A percentile compares a stretch with the other conserved stretches of the same genome.
Conservation (phyloP, 2,888 invertebrate species). For the Diogma glabrata region DNA sequence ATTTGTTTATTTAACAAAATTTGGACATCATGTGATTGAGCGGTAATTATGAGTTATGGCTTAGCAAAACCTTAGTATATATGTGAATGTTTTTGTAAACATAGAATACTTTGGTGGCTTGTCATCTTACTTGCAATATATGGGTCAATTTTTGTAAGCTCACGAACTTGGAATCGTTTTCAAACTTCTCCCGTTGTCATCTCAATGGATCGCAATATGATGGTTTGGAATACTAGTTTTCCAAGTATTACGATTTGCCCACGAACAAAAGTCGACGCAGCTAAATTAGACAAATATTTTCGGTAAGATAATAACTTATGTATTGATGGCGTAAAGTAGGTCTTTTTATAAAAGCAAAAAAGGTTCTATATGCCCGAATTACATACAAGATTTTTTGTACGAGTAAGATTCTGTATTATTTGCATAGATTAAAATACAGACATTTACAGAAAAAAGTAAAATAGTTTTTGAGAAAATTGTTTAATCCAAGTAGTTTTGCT, state of each 20-base stretch:
- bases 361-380: too few species aligned
- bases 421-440: too few species aligned
- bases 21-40: conserved; percentile 31
- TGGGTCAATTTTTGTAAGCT: conserved; percentile 44
- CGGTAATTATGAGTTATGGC: conserved; percentile 23
- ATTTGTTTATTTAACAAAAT: conserved; percentile 32
- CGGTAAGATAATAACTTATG: conserved; percentile 31
- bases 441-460: too few species aligned
- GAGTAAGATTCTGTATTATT: too few species aligned
- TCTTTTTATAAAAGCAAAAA: neutral
- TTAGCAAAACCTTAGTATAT: too few species aligned
- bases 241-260: conserved; percentile 59
- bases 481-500: too few species aligned
- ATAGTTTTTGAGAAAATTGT: too few species aligned
- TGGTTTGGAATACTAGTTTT: conserved; percentile 59
- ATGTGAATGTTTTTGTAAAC: conserved; percentile 25
- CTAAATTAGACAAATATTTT: conserved; percentile 42
- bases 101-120: conserved; percentile 46
- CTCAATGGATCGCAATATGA: conserved; percentile 61
- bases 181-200: conserved; percentile 60
- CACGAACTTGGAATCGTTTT: conserved; percentile 50
- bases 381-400: too few species aligned
- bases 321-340: conserved; percentile 11
- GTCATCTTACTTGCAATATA: conserved; percentile 43
- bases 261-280: conserved; percentile 41